phyloP scores from a whole-genome alignment of 2,113 vertebrate genomes.

The Paracanthobrama guichenoti region DNA sequence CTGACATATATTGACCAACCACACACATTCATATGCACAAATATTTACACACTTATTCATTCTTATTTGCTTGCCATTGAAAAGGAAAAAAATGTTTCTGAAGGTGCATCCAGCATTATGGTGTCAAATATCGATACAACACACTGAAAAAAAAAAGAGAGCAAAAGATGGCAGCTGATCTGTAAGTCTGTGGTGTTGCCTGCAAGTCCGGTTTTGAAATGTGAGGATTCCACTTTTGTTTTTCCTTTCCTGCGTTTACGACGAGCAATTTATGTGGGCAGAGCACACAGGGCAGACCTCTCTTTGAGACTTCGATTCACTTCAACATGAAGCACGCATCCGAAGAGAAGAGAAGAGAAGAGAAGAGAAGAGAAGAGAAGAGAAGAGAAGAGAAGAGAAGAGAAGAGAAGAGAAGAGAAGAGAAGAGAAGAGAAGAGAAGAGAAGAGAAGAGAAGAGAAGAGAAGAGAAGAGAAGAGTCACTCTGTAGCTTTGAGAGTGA shows the following conservation, averaged over 20 bases:
- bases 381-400: slow-evolving; percentile 23
- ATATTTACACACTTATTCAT: not conserved
- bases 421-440: slow-evolving; percentile 2
- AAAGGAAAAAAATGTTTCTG: slow-evolving; percentile 10
- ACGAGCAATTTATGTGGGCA: slow-evolving; percentile 24
- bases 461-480: slow-evolving; percentile 66
- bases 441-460: slow-evolving; percentile 25
- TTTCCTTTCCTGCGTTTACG: not conserved
- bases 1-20: slow-evolving; percentile 9
- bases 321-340: slow-evolving; percentile 52
- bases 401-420: slow-evolving; percentile 45
- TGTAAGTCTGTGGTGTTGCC: slow-evolving; percentile 42
- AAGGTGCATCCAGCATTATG: slow-evolving; percentile 9
- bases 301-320: slow-evolving; percentile 41
- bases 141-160: slow-evolving; percentile 6
- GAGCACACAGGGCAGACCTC: slow-evolving; percentile 22
- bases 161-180: not conserved
- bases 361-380: slow-evolving; percentile 38
- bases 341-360: slow-evolving; percentile 43
- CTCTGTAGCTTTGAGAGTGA: slow-evolving; percentile 94
- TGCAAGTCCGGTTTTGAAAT: slow-evolving; percentile 35
- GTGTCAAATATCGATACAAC: slow-evolving; percentile 21
- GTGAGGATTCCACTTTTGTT: not conserved
- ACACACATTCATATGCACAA: not conserved
- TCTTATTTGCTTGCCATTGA: slow-evolving; percentile 30